Percentiles rank a stretch among this genome's conserved stretches.
These are phyloP conservation scores for Leucosticte australis DNA, from an alignment of 2,113 vertebrate species.

Conservation along the genomic window DNA sequence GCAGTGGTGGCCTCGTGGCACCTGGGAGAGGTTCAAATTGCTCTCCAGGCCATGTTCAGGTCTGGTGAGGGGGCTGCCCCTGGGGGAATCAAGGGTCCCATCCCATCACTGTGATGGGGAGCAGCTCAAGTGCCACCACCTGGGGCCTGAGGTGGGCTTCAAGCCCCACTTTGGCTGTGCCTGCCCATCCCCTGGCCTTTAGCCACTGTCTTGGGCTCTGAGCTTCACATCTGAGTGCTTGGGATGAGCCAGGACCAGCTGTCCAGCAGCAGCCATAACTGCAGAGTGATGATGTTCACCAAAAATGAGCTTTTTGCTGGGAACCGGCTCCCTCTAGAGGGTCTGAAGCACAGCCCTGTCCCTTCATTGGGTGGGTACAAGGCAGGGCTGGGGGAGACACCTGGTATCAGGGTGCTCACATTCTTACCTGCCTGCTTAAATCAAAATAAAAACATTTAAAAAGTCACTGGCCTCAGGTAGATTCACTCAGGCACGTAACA, in stretches of 20 bases:
- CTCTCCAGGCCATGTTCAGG: not conserved
- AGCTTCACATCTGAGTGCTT: no score
- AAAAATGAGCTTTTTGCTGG: not conserved
- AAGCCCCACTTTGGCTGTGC: not conserved
- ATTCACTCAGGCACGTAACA: not conserved
- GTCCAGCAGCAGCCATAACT: not conserved
- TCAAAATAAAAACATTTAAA: not conserved
- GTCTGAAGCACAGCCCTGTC: not conserved
- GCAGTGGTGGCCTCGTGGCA: not conserved
- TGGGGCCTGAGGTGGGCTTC: not conserved
- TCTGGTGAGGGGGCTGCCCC: not conserved
- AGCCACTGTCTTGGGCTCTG: not conserved
- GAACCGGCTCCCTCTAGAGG: conserved; percentile 32
- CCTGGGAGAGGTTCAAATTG: not conserved
- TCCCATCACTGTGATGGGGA: no score
- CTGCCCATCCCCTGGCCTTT: not conserved
- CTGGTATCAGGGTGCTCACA: not conserved
- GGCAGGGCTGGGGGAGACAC: not conserved
- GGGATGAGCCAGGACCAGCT: fast-evolving
- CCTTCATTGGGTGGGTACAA: not conserved
- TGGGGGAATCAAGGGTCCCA: no score
- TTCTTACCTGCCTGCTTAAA: not conserved
- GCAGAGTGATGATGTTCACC: fast-evolving
- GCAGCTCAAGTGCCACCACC: not conserved
- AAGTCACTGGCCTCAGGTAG: not conserved